Evolutionary conservation across 2,888 invertebrate species (phyloP).

Genomic region (Leptinotarsa rubiginosa): DNA sequence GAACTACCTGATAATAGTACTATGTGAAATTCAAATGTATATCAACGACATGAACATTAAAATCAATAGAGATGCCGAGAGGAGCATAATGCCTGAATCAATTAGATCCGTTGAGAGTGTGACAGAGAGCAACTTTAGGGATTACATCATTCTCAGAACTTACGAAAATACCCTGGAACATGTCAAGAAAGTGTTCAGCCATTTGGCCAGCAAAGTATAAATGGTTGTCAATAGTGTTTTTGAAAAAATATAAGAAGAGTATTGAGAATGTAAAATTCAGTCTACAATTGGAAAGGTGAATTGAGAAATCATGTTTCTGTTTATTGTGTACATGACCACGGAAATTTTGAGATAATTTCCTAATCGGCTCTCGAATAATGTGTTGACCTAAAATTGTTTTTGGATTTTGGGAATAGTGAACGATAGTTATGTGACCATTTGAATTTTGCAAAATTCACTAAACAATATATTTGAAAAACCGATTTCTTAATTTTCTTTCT

Average conservation of each 20-base stretch:
- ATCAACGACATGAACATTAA: constrained; percentile 68
- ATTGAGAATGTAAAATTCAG: constrained; percentile 9
- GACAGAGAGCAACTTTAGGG: constrained; percentile 68
- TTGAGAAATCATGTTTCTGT: background rate
- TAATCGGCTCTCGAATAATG: too few species aligned
- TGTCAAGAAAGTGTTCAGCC: constrained; percentile 68
- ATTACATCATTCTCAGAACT: constrained; percentile 74
- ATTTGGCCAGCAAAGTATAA: constrained; percentile 51
- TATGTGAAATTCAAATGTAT: constrained; percentile 77
- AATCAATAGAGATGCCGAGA: constrained; percentile 66
- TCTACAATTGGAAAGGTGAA: background rate
- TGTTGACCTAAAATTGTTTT: background rate
- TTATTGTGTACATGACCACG: background rate
- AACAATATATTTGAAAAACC: constrained; percentile 13
- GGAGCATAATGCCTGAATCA: constrained; percentile 64
- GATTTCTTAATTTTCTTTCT: constrained; percentile 16
- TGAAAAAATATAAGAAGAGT: background rate
- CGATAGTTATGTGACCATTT: background rate
- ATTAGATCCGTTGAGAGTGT: constrained; percentile 58
- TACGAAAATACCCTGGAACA: constrained; percentile 74
- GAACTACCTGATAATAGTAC: constrained; percentile 72
- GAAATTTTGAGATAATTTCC: too few species aligned
- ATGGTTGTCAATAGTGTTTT: constrained; percentile 27
- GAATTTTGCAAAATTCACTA: background rate
- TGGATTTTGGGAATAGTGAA: background rate